phyloP scores from a whole-genome alignment of 2,888 invertebrate species.

The Stenurella melanura region DNA sequence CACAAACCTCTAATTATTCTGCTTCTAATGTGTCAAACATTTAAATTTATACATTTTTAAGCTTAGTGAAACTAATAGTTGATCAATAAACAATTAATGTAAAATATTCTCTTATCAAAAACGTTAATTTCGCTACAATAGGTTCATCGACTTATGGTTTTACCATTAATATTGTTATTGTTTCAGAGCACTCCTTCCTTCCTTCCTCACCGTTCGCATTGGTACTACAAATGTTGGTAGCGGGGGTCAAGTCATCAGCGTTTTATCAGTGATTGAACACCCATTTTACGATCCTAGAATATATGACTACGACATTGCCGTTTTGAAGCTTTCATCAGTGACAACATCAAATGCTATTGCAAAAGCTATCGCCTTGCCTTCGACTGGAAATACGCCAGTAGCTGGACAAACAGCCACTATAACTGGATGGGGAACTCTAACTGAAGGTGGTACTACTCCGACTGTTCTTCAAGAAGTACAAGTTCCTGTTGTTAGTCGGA shows the following conservation, averaged over 20 bases:
- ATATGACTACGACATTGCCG: conserved; percentile 8
- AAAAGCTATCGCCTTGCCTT: background rate
- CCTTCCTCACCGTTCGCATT: background rate
- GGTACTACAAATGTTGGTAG: background rate
- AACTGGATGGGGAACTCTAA: conserved; percentile 37
- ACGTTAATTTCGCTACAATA: too few relatives aligned
- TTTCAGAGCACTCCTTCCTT: background rate
- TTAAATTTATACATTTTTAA: too few relatives aligned
- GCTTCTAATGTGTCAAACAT: too few relatives aligned
- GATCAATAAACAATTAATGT: too few relatives aligned
- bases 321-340: background rate
- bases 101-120: too few relatives aligned
- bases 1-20: too few relatives aligned
- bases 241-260: background rate
- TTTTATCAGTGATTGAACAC: background rate
- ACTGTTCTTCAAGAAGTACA: conserved; percentile 41
- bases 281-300: background rate
- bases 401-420: background rate
- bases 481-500: conserved; percentile 41
- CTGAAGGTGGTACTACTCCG: conserved; percentile 18
- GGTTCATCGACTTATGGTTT: too few relatives aligned
- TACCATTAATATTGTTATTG: too few relatives aligned
- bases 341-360: background rate
- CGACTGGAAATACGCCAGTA: background rate
- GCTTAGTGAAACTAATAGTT: too few relatives aligned